These are phyloP conservation scores for Dipodomys ordii DNA, from an alignment of 2,113 vertebrate genomes.

Conservation along the genomic window DNA sequence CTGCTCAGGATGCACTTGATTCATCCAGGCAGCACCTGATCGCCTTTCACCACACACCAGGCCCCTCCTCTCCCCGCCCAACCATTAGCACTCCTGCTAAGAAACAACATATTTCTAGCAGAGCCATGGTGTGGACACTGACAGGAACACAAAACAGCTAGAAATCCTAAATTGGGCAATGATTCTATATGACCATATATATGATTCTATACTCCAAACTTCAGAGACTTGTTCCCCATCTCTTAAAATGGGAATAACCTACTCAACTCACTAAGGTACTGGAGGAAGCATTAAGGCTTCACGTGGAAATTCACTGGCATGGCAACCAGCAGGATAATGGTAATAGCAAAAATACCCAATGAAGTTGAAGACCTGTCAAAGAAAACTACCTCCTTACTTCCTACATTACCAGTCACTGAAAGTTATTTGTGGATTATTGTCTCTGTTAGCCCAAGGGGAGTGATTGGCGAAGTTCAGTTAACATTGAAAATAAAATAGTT, in stretches of 20 bases:
- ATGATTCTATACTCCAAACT: neutral
- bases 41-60: neutral
- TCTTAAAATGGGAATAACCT: neutral
- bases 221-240: neutral
- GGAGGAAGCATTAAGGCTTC: neutral
- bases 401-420: neutral
- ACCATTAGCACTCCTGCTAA: neutral
- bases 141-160: neutral
- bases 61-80: neutral
- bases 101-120: too few species aligned
- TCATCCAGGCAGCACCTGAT: neutral
- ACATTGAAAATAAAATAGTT: neutral
- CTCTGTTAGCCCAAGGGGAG: neutral
- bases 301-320: neutral
- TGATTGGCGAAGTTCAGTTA: neutral
- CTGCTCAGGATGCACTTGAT: neutral
- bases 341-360: neutral
- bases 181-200: neutral
- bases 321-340: neutral
- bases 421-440: neutral
- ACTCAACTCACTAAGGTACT: neutral
- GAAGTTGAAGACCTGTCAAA: neutral
- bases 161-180: neutral
- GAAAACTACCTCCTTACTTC: neutral
- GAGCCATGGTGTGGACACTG: neutral